Evolutionary conservation across 2,797 vertebrate species (phyloP), one percentile per base, ranked within the genome.

Genomic region (Tangara arthus): DNA sequence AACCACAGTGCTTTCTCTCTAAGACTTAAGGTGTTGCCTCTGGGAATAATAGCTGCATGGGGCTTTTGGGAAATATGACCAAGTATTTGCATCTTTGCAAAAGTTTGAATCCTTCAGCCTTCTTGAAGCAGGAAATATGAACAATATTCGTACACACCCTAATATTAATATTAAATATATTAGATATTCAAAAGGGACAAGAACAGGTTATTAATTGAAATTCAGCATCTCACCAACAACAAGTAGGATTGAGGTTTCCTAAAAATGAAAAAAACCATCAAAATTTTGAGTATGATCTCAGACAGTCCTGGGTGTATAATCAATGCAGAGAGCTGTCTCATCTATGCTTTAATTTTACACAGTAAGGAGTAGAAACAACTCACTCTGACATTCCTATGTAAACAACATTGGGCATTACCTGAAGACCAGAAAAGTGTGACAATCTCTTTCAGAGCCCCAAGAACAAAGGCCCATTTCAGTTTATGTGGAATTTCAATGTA

Each of bases 41-140:
- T 81, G 92, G 82, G 77, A 95, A 61, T 92, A 95, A 94, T 50
- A 95, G 32, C 68, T 44, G 15, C 56, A 28, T 32, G 19, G 85
- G 57, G 39, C 60, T 79, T 50, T 72, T 93, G 93, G 57, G 68
- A 95, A 78, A 86, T 76, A 76, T 82, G 64, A 64, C 50, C 3
- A 10, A 84, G 23, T 52, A 66, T 83, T 72, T 93, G 71, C 79
- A 26, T 71, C 59, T 86, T 77, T 65, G 91, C 63, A 87, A 88
- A 70, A 44, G 42, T 65, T 91, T 1, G 2, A 68, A 52, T 52
- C 15, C 47, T 66, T 92, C 37, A n/a, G 23, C 34, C 50, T 89
- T 89, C 86, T 89, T 76, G 53, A 89, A 93, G 81, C 10, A 63
- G 37, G n/a, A 64, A 59, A 59, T 30, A 11, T 53, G 27, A 87